Percentiles rank a stretch among this genome's conserved stretches.
Evolutionary conservation across 2,797 vertebrate genomes (phyloP).

Genomic region (Myotis myotis): DNA sequence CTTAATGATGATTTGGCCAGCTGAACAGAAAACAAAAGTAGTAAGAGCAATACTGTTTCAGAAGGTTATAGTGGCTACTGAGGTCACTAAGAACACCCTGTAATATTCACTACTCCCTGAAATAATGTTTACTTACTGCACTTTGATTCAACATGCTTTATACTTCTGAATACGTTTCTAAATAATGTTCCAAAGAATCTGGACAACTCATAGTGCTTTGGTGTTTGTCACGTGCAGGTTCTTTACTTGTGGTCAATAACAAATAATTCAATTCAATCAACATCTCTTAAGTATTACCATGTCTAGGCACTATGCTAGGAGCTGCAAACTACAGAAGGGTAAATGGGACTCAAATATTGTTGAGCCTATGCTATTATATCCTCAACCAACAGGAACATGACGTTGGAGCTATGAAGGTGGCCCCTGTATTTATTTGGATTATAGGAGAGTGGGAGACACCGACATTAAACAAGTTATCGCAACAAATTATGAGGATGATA

Average conservation of each 20-base stretch:
- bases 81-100: conserved; percentile 23
- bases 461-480: conserved; percentile 8
- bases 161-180: not conserved
- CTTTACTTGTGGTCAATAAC: conserved; percentile 9
- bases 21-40: conserved; percentile 45
- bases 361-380: not conserved
- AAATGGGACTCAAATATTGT: not conserved
- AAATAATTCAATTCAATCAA: not conserved
- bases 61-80: not conserved
- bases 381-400: not conserved
- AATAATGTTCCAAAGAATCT: conserved; percentile 5
- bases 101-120: not conserved
- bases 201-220: not conserved
- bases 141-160: conserved; percentile 35
- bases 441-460: not conserved
- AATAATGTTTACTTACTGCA: conserved; percentile 54
- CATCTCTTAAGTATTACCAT: not conserved
- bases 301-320: not conserved
- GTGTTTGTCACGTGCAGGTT: not conserved
- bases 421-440: not conserved
- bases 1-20: conserved; percentile 10
- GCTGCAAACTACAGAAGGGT: not conserved
- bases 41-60: conserved; percentile 29
- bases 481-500: not conserved
- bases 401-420: not conserved